Base-by-base conservation (phyloP, 2,113 vertebrate genomes). In the Cathartes aura region DNA sequence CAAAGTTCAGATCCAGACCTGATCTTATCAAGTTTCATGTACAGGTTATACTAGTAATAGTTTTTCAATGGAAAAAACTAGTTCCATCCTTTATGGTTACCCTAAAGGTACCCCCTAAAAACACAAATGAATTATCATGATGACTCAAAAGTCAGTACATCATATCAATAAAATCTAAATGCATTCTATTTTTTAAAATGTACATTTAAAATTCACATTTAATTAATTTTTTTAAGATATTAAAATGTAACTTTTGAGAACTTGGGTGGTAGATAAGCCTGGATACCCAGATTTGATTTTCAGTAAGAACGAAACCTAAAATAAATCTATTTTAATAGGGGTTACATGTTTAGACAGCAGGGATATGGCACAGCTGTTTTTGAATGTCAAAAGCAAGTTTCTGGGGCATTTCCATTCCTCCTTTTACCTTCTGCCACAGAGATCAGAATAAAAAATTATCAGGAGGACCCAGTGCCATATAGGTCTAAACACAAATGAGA, bases 371-470 rank as follows among this genome's bases (percentile, higher is more conserved):
- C 29, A 87, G 18, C 18, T 92, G 30, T 23, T 84, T 90, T 83
- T 81, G 43, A 89, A 89, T 56, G 72, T 87, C 82, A 89, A 81
- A 86, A 89, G 9, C 15, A 82, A 81, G n/a, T 90, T 91, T 95
- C n/a, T 71, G 76, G 50, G 29, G 11, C 10, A 84, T 86, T 87
- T 93, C 32, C 47, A 67, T 81, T 83, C 56, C 42, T 78, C 26
- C 23, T 90, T 90, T 89, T 90, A 60, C 84, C 58, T 93, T 86
- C 56, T 91, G 47, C 40, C 36, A 56, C 72, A 79, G 23, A 60
- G 21, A 86, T 63, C 30, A 60, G 27, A 93, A 84, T 40, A 70
- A 80, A 87, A 93, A 50, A 66, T 23, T 59, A 62, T 34, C 55
- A 71, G 67, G 21, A 93, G 15, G 56, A 75, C 52, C n/a, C 52